Percentiles rank a stretch among this genome's conserved stretches.
These are phyloP conservation scores for Chaetodon trifascialis DNA, from an alignment of 2,113 vertebrate genomes.

Conservation along the genomic window DNA sequence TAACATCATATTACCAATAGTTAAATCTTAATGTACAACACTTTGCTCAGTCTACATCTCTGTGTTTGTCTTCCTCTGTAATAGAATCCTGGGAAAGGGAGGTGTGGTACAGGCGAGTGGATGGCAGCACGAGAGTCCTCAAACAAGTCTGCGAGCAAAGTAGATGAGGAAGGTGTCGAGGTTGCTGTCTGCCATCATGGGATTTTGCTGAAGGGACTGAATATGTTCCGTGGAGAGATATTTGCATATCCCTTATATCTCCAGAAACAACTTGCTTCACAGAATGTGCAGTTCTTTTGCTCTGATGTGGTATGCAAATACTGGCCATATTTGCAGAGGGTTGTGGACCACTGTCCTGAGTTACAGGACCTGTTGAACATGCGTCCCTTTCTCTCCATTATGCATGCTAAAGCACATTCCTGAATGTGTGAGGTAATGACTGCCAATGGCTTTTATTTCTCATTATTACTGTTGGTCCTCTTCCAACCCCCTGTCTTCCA, in stretches of 20 bases:
- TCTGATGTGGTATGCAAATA: constrained; percentile 19
- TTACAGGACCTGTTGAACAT: constrained; percentile 2
- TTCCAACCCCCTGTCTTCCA: too few relatives aligned
- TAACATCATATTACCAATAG: too few relatives aligned
- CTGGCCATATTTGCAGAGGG: constrained; percentile 7
- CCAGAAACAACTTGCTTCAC: neutral
- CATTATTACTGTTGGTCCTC: too few relatives aligned
- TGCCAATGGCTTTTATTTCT: too few relatives aligned
- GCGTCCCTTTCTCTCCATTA: constrained; percentile 3
- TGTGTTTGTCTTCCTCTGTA: neutral
- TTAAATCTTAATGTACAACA: too few relatives aligned
- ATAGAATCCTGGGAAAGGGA: neutral
- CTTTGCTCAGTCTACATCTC: neutral
- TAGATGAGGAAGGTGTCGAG: neutral
- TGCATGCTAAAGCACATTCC: constrained; percentile 20
- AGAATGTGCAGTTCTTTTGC: neutral
- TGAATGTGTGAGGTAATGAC: constrained; percentile 22
- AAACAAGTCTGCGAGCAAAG: neutral
- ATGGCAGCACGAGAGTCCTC: neutral
- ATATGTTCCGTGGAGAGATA: constrained; percentile 13
- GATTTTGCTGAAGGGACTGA: constrained; percentile 8
- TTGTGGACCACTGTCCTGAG: constrained; percentile 16
- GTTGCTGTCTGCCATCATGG: constrained; percentile 1
- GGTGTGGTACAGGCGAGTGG: neutral
- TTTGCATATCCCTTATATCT: neutral